These are phyloP conservation scores for Tachypleus tridentatus DNA, from an alignment of 1,140 invertebrate genomes.

Conservation along the genomic window DNA sequence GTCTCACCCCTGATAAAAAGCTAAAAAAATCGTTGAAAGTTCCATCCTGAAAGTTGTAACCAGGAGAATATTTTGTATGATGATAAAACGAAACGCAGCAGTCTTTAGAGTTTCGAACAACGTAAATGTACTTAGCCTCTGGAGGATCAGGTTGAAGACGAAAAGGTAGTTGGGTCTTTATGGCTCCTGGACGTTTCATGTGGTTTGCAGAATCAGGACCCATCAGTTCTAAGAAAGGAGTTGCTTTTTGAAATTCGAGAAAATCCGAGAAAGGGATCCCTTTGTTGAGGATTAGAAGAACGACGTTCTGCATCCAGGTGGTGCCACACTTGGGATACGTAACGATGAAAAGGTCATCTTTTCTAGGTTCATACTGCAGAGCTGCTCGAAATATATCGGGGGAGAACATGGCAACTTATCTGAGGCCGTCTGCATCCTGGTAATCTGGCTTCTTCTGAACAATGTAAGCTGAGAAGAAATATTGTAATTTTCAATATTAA, in stretches of 20 bases:
- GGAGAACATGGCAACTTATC: no score
- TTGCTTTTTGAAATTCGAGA: neutral
- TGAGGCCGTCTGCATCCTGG: no score
- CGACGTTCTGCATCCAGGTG: neutral
- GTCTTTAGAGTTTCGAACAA: conserved; percentile 9
- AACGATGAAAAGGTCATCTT: conserved; percentile 31
- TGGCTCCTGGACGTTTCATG: conserved; percentile 1
- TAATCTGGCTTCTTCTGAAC: no score
- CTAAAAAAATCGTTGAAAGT: no score
- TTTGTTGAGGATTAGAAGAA: neutral
- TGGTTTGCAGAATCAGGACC: conserved; percentile 1
- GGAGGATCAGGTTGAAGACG: conserved; percentile 4
- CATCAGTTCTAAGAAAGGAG: conserved; percentile 2
- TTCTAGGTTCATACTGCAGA: neutral
- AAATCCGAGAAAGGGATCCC: neutral
- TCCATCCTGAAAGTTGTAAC: no score
- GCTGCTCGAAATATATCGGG: neutral
- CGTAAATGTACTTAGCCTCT: conserved; percentile 14
- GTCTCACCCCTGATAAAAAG: no score
- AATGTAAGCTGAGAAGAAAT: no score
- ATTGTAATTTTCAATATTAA: no score
- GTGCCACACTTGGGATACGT: conserved; percentile 29
- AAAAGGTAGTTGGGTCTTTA: conserved; percentile 10
- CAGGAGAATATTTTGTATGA: conserved; percentile 41
- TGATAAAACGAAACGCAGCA: conserved; percentile 47